These are phyloP conservation scores for Dicaeum eximium DNA, from an alignment of 2,113 vertebrate species.

Conservation along the genomic window DNA sequence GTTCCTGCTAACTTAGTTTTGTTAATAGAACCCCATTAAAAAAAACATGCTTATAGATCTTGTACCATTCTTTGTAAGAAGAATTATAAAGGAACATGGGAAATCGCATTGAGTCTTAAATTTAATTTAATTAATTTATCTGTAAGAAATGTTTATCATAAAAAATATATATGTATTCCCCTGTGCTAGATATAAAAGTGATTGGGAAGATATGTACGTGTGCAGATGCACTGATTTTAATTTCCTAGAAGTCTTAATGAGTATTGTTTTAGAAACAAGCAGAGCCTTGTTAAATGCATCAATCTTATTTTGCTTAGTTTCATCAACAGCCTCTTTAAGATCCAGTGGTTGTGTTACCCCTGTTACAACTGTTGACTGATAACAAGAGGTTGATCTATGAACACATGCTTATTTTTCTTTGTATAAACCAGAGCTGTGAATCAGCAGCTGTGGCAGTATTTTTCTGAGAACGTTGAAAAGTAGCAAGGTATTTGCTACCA, in stretches of 20 bases:
- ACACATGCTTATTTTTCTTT: not conserved
- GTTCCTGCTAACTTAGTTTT: conserved; percentile 65
- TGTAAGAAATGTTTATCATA: conserved; percentile 84
- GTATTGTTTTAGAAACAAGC: conserved; percentile 69
- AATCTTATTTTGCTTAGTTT: conserved; percentile 48
- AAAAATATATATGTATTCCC: conserved; percentile 80
- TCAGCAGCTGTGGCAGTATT: conserved; percentile 19
- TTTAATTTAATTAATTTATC: conserved; percentile 87
- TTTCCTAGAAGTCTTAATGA: conserved; percentile 77
- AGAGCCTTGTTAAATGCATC: conserved; percentile 65
- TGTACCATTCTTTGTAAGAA: conserved; percentile 76
- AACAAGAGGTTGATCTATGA: conserved; percentile 57
- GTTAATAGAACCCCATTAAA: conserved; percentile 65
- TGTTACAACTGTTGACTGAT: conserved; percentile 50
- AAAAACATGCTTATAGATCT: conserved; percentile 72
- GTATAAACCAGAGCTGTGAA: conserved; percentile 18
- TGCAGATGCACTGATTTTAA: conserved; percentile 73
- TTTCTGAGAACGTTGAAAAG: conserved; percentile 48
- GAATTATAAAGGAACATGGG: conserved; percentile 73
- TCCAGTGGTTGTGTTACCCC: conserved; percentile 58
- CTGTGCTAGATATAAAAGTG: conserved; percentile 71
- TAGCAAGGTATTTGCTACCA: conserved; percentile 50
- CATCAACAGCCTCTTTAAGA: conserved; percentile 68
- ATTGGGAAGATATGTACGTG: conserved; percentile 70
- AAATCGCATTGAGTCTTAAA: conserved; percentile 78